These are phyloP conservation scores for Cheilosia vernalis DNA, from an alignment of 2,888 invertebrate genomes.

Conservation along the genomic window DNA sequence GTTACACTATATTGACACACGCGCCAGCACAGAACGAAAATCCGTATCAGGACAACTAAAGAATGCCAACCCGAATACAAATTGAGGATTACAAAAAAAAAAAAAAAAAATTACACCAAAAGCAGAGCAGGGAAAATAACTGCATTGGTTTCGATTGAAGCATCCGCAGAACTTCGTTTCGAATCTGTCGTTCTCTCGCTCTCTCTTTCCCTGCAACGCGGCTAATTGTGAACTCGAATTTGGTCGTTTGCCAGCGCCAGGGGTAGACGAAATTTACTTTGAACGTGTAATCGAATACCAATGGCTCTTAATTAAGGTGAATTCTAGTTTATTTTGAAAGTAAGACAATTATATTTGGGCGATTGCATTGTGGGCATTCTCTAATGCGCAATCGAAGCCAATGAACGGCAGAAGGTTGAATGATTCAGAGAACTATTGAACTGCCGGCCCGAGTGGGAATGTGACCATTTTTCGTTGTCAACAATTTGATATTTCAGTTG, in stretches of 20 bases:
- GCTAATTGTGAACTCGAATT: conserved; percentile 60
- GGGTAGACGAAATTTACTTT: conserved; percentile 25
- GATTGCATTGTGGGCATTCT: conserved; percentile 18
- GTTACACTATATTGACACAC: conserved; percentile 32
- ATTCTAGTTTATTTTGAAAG: conserved; percentile 44
- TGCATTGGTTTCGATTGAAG: conserved; percentile 42
- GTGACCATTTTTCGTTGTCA: background rate
- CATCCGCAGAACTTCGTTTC: conserved; percentile 21
- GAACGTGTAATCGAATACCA: conserved; percentile 57
- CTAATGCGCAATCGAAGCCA: background rate
- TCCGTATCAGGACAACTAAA: conserved; percentile 50
- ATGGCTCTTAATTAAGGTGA: conserved; percentile 42
- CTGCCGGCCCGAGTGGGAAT: conserved; percentile 33
- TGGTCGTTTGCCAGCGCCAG: conserved; percentile 46
- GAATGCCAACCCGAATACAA: conserved; percentile 63
- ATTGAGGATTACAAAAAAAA: conserved; percentile 29
- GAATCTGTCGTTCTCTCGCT: background rate
- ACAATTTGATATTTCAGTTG: background rate
- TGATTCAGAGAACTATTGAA: conserved; percentile 62
- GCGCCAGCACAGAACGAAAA: background rate
- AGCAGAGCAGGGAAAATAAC: background rate
- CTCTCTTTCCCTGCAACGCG: conserved; percentile 1
- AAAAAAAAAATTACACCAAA: conserved; percentile 47
- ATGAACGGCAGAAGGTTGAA: conserved; percentile 13
- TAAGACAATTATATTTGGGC: conserved; percentile 58